phyloP scores from a whole-genome alignment of 1,140 invertebrate species.

The Probaryconus sp. region DNA sequence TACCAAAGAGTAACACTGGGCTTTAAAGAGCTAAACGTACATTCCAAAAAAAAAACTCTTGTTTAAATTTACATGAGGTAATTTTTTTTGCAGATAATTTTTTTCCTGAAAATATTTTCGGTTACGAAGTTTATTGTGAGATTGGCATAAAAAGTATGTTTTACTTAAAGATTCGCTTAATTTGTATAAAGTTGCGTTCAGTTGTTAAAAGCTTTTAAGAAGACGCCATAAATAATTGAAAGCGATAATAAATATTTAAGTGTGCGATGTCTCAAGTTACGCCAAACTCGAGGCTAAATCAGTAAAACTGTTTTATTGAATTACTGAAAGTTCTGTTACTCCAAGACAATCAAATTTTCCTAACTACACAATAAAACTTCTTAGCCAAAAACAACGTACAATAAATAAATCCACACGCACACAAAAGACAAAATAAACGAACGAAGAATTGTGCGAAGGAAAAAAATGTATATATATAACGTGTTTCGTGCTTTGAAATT shows the following conservation, averaged over 20 bases:
- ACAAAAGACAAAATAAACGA: constrained; percentile 10
- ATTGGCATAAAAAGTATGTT: too few species aligned
- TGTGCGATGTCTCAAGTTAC: constrained; percentile 28
- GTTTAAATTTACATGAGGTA: too few species aligned
- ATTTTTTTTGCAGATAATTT: too few species aligned
- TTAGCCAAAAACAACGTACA: constrained; percentile 13
- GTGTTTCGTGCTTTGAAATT: too few species aligned
- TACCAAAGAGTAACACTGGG: too few species aligned
- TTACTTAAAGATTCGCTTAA: constrained; percentile 15
- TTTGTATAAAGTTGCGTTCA: constrained; percentile 6
- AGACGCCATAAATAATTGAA: constrained; percentile 24
- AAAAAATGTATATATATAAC: too few species aligned
- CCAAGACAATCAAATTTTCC: constrained; percentile 26
- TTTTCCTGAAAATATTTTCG: too few species aligned
- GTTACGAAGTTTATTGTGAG: too few species aligned
- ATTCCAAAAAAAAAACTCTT: too few species aligned
- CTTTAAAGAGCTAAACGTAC: too few species aligned
- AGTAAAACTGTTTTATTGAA: constrained; percentile 36
- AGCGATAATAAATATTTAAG: constrained; percentile 36
- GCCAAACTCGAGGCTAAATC: constrained; percentile 11
- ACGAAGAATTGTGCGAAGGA: constrained; percentile 13
- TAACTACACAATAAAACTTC: constrained; percentile 38
- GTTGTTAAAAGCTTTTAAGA: constrained; percentile 33
- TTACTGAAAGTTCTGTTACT: constrained; percentile 34
- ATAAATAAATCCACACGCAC: too few species aligned